These are phyloP conservation scores for Temnothorax unifasciatus DNA, from an alignment of 2,888 invertebrate species.

Conservation along the genomic window DNA sequence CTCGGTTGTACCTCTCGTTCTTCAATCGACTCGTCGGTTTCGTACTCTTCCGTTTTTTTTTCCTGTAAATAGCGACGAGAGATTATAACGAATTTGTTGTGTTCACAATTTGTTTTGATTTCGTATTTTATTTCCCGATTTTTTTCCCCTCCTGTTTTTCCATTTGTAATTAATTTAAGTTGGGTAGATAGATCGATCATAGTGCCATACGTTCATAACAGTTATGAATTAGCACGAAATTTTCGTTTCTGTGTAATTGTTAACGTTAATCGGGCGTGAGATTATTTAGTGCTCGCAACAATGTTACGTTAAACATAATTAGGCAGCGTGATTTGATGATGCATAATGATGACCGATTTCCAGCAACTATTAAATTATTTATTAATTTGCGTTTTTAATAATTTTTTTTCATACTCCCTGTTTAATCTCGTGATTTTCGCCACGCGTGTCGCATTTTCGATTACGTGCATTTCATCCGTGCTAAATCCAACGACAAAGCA, in stretches of 20 bases:
- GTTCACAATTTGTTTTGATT: constrained; percentile 53
- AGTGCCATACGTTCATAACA: background rate
- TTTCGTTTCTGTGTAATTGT: background rate
- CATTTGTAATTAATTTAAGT: background rate
- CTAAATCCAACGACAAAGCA: constrained; percentile 36
- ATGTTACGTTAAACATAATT: background rate
- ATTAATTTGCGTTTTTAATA: background rate
- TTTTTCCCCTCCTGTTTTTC: background rate
- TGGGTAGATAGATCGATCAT: background rate
- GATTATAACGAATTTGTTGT: constrained; percentile 61
- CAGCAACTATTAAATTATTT: background rate
- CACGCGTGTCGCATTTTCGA: constrained; percentile 20
- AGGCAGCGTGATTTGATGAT: constrained; percentile 1
- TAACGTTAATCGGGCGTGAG: background rate
- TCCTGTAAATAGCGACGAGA: constrained; percentile 37
- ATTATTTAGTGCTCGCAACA: background rate
- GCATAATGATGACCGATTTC: constrained; percentile 14
- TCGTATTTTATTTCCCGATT: background rate
- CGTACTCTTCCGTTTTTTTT: background rate
- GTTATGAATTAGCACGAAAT: background rate
- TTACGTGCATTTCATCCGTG: constrained; percentile 16
- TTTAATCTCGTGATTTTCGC: background rate
- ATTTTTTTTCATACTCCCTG: background rate
- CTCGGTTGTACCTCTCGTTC: constrained; percentile 20
- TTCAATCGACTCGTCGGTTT: constrained; percentile 1